phyloP scores from a whole-genome alignment of 1,140 invertebrate genomes.

The Drosophila mauritiana region DNA sequence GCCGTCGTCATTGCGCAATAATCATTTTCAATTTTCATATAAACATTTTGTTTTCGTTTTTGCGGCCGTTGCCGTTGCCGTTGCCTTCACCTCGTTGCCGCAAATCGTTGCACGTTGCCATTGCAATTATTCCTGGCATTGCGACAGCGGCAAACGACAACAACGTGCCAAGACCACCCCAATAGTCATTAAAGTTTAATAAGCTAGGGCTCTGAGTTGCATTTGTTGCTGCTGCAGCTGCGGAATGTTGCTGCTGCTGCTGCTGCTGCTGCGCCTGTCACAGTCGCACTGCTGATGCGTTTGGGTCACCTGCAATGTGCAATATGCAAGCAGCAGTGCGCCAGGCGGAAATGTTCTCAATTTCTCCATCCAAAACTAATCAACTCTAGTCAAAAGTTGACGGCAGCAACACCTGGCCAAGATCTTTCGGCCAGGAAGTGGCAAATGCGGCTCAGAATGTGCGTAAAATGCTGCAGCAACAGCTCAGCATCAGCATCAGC shows the following conservation, averaged over 20 bases:
- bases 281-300: constrained; percentile 22
- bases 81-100: constrained; percentile 79
- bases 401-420: constrained; percentile 42
- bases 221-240: constrained; percentile 7
- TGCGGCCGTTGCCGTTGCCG: constrained; percentile 14
- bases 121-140: constrained; percentile 72
- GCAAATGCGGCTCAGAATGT: constrained; percentile 45
- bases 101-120: constrained; percentile 79
- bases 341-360: constrained; percentile 41
- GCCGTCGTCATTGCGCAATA: constrained; percentile 61
- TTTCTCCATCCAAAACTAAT: constrained; percentile 38
- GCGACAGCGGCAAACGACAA: constrained; percentile 35
- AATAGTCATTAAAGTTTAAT: constrained; percentile 71
- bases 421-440: constrained; percentile 37
- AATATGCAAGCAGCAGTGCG: background rate
- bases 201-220: constrained; percentile 58
- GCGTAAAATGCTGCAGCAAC: constrained; percentile 44
- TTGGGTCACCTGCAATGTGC: constrained; percentile 3
- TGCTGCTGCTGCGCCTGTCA: constrained; percentile 40
- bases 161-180: constrained; percentile 69
- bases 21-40: constrained; percentile 82
- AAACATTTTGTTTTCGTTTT: constrained; percentile 65
- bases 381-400: constrained; percentile 54
- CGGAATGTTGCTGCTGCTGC: constrained; percentile 48
- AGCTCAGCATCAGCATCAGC: constrained; percentile 45